Percentiles rank a stretch among this genome's conserved stretches.
Conservation (phyloP, 1,140 invertebrate genomes). For the Paracyclopina nana region DNA sequence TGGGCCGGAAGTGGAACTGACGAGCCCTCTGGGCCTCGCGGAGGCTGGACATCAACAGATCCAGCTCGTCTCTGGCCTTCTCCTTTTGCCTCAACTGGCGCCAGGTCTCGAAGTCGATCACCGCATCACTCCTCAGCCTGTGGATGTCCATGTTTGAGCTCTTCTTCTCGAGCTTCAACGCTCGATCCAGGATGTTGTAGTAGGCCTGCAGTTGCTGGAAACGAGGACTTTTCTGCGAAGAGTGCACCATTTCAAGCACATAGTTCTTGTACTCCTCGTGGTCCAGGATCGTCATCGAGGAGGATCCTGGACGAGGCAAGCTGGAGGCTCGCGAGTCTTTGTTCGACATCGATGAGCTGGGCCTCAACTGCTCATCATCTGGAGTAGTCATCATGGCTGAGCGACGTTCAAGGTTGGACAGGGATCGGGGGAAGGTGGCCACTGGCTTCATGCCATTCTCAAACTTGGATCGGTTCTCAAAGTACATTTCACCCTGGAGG, state of each 20-base stretch:
- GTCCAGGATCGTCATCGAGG: neutral
- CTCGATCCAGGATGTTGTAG: slow-evolving; percentile 4
- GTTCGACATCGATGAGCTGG: too few species aligned
- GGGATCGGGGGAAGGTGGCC: slow-evolving; percentile 2
- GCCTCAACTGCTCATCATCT: too few species aligned
- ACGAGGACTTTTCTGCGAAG: slow-evolving; percentile 1
- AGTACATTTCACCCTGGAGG: neutral
- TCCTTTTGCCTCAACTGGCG: slow-evolving; percentile 5
- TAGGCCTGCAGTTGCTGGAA: slow-evolving; percentile 7
- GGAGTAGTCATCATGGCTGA: too few species aligned
- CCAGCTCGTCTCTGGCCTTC: slow-evolving; percentile 14
- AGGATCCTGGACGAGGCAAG: neutral
- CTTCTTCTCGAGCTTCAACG: slow-evolving; percentile 7
- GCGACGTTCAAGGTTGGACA: slow-evolving; percentile 11
- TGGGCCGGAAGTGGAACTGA: slow-evolving; percentile 2
- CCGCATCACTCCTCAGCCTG: slow-evolving; percentile 9
- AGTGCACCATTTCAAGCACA: slow-evolving; percentile 4
- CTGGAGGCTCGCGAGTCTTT: slow-evolving; percentile 6
- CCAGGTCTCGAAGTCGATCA: slow-evolving; percentile 12
- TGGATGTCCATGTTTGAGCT: slow-evolving; percentile 8
- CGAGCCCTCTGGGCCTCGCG: neutral
- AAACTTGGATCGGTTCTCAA: neutral
- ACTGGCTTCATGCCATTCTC: neutral
- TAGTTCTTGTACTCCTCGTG: slow-evolving; percentile 11
- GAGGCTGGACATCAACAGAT: neutral